phyloP scores from a whole-genome alignment of 2,888 invertebrate genomes.

The Archips crataeganus region DNA sequence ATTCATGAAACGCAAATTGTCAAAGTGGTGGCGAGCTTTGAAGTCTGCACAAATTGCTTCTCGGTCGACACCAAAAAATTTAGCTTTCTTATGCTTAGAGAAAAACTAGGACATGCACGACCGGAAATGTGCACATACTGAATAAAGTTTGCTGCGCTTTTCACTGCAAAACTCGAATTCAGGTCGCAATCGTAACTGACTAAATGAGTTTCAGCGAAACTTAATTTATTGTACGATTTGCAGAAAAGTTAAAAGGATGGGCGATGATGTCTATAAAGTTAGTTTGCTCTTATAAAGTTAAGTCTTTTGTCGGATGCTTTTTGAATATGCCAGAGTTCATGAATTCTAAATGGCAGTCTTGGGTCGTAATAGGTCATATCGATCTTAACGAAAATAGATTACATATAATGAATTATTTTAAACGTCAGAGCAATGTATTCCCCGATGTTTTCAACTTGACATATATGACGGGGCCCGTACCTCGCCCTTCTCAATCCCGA shows the following conservation, averaged over 20 bases:
- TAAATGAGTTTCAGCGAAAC: slow-evolving; percentile 5
- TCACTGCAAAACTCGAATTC: slow-evolving; percentile 7
- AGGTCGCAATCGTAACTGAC: background rate
- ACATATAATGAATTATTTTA: slow-evolving; percentile 1
- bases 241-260: background rate
- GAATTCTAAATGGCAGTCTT: slow-evolving; percentile 21
- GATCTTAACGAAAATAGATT: background rate
- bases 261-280: background rate
- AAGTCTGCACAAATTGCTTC: slow-evolving; percentile 52
- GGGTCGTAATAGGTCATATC: slow-evolving; percentile 21
- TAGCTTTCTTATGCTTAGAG: slow-evolving; percentile 15
- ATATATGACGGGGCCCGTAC: slow-evolving; percentile 4
- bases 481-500: slow-evolving; percentile 14
- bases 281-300: background rate
- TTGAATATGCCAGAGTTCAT: slow-evolving; percentile 15
- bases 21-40: slow-evolving; percentile 55
- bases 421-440: slow-evolving; percentile 21
- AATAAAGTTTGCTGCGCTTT: slow-evolving; percentile 1
- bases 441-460: slow-evolving; percentile 20
- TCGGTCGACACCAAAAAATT: slow-evolving; percentile 41
- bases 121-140: slow-evolving; percentile 9
- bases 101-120: slow-evolving; percentile 3
- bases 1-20: slow-evolving; percentile 57
- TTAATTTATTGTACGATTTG: slow-evolving; percentile 2
- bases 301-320: background rate